These are phyloP conservation scores for Passer domesticus DNA, from an alignment of 2,113 vertebrate species.

Conservation along the genomic window DNA sequence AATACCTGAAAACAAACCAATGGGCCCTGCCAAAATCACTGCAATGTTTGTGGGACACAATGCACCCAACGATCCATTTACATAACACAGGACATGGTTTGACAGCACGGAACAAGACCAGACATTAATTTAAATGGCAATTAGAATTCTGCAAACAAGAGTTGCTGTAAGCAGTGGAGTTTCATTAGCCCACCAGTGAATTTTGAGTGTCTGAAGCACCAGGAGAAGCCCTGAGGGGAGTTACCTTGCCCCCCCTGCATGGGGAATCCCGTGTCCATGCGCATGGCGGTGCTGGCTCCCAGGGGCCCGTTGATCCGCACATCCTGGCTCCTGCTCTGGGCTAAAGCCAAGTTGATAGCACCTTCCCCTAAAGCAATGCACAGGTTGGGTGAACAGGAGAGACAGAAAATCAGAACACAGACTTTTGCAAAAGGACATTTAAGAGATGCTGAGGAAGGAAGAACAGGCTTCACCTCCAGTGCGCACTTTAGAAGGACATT, in stretches of 20 bases:
- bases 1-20: neutral
- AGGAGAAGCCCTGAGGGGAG: neutral
- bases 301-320: conserved; percentile 93
- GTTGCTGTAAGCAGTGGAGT: neutral
- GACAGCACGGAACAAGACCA: neutral
- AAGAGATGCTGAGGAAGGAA: neutral
- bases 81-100: fast-evolving
- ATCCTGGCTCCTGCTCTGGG: conserved; percentile 90
- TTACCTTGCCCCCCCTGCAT: conserved; percentile 88
- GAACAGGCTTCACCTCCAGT: neutral
- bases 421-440: neutral
- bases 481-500: fast-evolving
- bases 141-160: neutral
- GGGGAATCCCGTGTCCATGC: conserved; percentile 87
- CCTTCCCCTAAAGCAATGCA: conserved; percentile 84
- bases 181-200: neutral
- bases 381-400: neutral
- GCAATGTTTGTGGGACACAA: neutral
- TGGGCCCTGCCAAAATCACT: neutral
- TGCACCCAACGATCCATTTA: neutral
- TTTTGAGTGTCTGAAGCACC: neutral
- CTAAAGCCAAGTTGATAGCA: conserved; percentile 90
- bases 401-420: neutral
- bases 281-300: conserved; percentile 81
- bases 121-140: neutral